Conservation (phyloP, 2,113 vertebrate species). For the Casuarius casuarius region DNA sequence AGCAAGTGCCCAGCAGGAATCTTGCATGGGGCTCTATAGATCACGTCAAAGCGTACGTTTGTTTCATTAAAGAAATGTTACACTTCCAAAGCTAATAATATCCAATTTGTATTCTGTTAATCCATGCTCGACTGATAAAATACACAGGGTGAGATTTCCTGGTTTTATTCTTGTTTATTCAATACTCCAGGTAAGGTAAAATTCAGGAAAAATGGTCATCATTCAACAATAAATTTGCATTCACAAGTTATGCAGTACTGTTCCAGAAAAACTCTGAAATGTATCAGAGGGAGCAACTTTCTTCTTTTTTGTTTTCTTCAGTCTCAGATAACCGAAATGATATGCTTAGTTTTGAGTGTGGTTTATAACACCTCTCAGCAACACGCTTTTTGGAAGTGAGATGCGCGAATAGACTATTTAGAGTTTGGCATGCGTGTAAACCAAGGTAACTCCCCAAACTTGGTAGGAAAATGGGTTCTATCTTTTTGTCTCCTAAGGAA, state of each 20-base stretch:
- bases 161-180: background rate
- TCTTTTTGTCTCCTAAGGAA: background rate
- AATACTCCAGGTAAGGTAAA: background rate
- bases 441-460: background rate
- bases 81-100: background rate
- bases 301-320: background rate
- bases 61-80: slow-evolving; percentile 36
- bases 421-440: background rate
- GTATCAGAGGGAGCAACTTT: background rate
- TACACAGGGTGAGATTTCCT: background rate
- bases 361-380: background rate
- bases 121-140: background rate
- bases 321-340: background rate
- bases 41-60: background rate
- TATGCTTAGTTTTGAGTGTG: background rate
- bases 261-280: background rate
- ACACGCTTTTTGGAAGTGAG: background rate
- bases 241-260: background rate
- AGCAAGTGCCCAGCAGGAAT: slow-evolving; percentile 50
- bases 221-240: background rate
- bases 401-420: background rate
- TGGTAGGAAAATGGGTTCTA: background rate
- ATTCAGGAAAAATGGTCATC: background rate
- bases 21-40: slow-evolving; percentile 2
- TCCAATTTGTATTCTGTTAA: background rate